Evolutionary conservation across 2,113 vertebrate species (phyloP).

Genomic region (Orientallactaga bullata): DNA sequence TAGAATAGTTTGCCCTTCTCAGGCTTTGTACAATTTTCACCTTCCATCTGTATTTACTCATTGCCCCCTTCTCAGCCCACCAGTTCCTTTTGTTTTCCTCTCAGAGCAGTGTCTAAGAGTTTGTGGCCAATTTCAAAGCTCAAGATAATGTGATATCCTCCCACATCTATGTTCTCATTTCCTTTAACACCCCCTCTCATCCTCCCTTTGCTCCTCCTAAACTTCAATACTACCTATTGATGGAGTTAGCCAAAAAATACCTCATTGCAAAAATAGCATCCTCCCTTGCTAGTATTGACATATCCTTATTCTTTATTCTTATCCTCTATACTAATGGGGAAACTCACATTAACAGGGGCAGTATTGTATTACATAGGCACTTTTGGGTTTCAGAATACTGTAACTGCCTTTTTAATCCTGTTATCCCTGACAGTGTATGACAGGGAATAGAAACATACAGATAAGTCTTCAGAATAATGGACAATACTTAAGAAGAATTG

Average conservation of each 20-base stretch:
- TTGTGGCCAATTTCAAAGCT: conserved; percentile 69
- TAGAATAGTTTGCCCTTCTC: background rate
- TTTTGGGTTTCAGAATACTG: background rate
- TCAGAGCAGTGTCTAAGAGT: conserved; percentile 45
- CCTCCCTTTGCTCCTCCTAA: conserved; percentile 56
- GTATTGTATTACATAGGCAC: background rate
- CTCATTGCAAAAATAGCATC: conserved; percentile 54
- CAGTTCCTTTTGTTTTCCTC: conserved; percentile 22
- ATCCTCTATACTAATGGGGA: background rate
- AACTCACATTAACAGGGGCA: background rate
- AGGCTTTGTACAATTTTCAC: background rate
- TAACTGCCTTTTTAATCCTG: background rate
- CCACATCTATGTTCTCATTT: conserved; percentile 73
- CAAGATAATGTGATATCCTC: conserved; percentile 69
- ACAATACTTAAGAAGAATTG: background rate
- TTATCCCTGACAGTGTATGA: background rate
- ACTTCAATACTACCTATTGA: conserved; percentile 29
- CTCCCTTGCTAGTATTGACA: background rate
- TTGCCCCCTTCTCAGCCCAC: conserved; percentile 1
- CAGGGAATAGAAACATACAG: background rate
- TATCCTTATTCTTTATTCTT: conserved; percentile 23
- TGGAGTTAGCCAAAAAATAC: conserved; percentile 55
- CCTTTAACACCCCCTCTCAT: conserved; percentile 70
- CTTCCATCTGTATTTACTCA: conserved; percentile 44
- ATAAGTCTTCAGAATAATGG: background rate